Evolutionary conservation across 2,113 vertebrate genomes (phyloP).

Genomic region (Xenopus borealis): DNA sequence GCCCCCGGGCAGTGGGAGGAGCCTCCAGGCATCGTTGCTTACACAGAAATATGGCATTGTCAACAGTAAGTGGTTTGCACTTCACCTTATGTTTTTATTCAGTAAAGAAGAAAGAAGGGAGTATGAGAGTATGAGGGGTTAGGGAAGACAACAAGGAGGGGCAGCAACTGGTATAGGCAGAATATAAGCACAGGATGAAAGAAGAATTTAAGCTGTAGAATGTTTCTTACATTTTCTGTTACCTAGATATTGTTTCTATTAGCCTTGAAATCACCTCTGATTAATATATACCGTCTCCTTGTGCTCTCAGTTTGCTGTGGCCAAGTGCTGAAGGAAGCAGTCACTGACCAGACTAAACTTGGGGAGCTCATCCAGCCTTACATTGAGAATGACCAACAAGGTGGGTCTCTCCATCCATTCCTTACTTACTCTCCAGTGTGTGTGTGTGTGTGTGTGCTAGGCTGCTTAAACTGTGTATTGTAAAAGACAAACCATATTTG

Average conservation of each 20-base stretch:
- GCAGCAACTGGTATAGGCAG: too few relatives aligned
- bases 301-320: conserved; percentile 76
- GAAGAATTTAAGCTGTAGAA: too few relatives aligned
- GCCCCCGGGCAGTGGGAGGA: conserved; percentile 83
- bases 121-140: conserved; percentile 42
- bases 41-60: conserved; percentile 79
- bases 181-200: conserved; percentile 64
- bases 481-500: too few relatives aligned
- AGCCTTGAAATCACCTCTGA: too few relatives aligned
- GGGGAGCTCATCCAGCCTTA: conserved; percentile 72
- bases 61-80: conserved; percentile 69
- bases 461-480: too few relatives aligned
- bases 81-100: too few relatives aligned
- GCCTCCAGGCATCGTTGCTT: conserved; percentile 78
- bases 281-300: neutral
- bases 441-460: too few relatives aligned
- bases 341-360: conserved; percentile 67
- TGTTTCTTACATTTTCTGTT: too few relatives aligned
- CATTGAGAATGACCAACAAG: conserved; percentile 66
- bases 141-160: too few relatives aligned
- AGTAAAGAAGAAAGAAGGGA: conserved; percentile 9
- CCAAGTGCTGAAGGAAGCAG: conserved; percentile 75
- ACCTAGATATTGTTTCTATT: too few relatives aligned
- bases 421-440: too few relatives aligned
- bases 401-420: conserved; percentile 57